Evolutionary conservation across 2,888 invertebrate species (phyloP).

Genomic region (Hypselothyrea guttata): DNA sequence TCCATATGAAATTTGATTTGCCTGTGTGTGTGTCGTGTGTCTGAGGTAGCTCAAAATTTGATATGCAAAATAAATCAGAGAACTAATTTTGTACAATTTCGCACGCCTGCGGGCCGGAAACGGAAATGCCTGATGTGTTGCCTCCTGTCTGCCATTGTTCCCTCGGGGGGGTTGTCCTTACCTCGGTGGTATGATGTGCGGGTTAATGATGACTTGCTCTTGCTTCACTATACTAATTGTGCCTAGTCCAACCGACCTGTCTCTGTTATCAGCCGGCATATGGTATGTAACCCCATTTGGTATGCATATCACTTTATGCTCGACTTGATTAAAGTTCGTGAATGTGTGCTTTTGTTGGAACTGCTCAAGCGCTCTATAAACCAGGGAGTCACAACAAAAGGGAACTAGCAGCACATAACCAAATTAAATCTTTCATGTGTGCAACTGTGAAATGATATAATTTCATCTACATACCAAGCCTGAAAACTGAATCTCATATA

Average conservation of each 20-base stretch:
- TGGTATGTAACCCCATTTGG: slow-evolving; percentile 10
- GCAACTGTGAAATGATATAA: too few species aligned
- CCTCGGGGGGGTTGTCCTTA: neutral
- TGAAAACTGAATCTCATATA: too few species aligned
- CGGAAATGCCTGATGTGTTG: slow-evolving; percentile 33
- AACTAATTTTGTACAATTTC: slow-evolving; percentile 63
- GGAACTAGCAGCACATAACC: too few species aligned
- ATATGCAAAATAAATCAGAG: slow-evolving; percentile 63
- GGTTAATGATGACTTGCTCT: slow-evolving; percentile 25
- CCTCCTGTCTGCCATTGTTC: neutral
- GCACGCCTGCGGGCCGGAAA: slow-evolving; percentile 50
- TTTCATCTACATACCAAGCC: too few species aligned
- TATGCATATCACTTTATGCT: slow-evolving; percentile 22
- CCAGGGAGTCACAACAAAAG: neutral
- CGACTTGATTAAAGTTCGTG: slow-evolving; percentile 22
- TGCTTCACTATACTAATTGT: slow-evolving; percentile 29
- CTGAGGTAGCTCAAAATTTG: slow-evolving; percentile 35
- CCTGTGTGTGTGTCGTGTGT: slow-evolving; percentile 8
- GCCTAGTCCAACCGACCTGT: slow-evolving; percentile 15
- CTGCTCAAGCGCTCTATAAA: neutral
- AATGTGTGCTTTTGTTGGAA: neutral
- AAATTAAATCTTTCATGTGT: too few species aligned
- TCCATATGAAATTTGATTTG: slow-evolving; percentile 44
- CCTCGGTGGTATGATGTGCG: slow-evolving; percentile 6
- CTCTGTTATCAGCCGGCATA: slow-evolving; percentile 24